phyloP scores from a whole-genome alignment of 2,888 invertebrate species.

The Sesia apiformis region DNA sequence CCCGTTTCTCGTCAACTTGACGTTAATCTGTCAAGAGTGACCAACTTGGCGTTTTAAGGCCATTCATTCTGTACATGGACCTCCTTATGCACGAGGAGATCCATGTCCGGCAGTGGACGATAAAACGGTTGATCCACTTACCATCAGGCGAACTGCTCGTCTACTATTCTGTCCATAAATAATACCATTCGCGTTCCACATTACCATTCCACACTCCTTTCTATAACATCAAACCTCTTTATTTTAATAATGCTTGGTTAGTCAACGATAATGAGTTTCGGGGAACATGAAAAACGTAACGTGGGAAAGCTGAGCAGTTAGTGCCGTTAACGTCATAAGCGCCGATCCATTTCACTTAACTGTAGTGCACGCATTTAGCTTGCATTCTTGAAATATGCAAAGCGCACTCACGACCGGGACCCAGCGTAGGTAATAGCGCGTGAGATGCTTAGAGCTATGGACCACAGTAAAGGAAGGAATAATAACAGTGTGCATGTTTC shows the following conservation, averaged over 20 bases:
- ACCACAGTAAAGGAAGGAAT: background rate
- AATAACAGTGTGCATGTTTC: no score
- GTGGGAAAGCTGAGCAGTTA: conserved; percentile 45
- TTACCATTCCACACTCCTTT: no score
- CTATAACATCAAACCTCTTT: background rate
- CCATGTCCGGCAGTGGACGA: no score
- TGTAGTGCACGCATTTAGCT: conserved; percentile 56
- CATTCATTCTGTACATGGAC: no score
- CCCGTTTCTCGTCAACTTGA: no score
- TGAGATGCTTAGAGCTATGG: conserved; percentile 46
- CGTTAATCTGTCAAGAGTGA: no score
- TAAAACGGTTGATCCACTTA: no score
- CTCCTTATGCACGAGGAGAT: no score
- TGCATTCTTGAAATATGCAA: conserved; percentile 66
- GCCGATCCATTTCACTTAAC: conserved; percentile 61
- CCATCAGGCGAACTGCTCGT: no score
- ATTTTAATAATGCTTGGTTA: background rate
- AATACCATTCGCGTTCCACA: no score
- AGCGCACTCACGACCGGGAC: conserved; percentile 59
- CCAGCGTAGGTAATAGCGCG: conserved; percentile 51
- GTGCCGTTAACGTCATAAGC: conserved; percentile 46
- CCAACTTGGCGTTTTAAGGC: no score
- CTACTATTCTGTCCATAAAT: no score
- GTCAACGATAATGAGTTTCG: background rate
- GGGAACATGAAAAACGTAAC: conserved; percentile 9